Evolutionary conservation across 1,140 invertebrate species (phyloP).

Genomic region (Rhizoglyphus robini): DNA sequence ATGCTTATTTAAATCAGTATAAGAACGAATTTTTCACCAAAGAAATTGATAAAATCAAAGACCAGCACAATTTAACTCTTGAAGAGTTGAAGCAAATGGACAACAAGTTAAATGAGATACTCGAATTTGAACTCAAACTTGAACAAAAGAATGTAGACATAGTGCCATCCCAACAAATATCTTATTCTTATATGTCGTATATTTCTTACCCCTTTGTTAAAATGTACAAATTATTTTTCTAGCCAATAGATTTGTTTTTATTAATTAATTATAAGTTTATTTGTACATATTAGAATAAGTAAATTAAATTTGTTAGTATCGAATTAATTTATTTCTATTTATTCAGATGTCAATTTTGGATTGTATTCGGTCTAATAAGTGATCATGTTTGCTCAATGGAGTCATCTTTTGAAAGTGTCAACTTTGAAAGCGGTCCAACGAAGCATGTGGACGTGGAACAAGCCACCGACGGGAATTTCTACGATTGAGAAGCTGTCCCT

Average conservation of each 20-base stretch:
- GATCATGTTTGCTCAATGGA: too few species aligned
- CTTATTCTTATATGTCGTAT: background rate
- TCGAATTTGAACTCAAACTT: background rate
- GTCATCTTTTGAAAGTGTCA: too few species aligned
- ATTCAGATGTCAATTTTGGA: too few species aligned
- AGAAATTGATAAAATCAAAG: background rate
- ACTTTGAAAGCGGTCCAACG: too few species aligned
- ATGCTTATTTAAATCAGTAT: background rate
- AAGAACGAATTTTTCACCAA: background rate
- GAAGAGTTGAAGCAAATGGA: background rate
- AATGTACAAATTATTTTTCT: background rate
- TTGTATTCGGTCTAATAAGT: too few species aligned
- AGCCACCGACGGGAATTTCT: background rate
- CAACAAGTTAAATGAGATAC: background rate
- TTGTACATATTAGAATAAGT: too few species aligned
- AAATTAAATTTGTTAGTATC: too few species aligned
- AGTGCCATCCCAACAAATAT: background rate
- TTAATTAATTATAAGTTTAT: background rate
- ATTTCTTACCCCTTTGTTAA: background rate
- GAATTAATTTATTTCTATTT: too few species aligned
- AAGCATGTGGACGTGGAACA: background rate
- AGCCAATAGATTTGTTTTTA: background rate
- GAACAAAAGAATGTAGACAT: too few species aligned
- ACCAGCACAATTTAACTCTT: background rate
- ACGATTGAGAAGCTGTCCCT: background rate